phyloP scores from a whole-genome alignment of 2,113 vertebrate species.

The Gadus macrocephalus region DNA sequence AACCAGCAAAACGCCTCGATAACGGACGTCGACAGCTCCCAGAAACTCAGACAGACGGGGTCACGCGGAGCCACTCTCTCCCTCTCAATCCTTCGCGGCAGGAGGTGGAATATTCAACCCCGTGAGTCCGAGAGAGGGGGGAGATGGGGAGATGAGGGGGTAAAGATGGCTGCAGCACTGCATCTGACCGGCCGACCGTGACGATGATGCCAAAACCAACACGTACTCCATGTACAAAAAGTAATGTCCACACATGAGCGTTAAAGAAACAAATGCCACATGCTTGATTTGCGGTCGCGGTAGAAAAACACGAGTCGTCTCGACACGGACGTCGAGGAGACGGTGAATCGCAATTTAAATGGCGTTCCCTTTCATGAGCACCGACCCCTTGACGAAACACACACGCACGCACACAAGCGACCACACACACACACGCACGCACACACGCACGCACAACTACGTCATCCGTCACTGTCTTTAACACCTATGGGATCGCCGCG shows the following conservation, averaged over 20 bases:
- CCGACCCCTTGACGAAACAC: not conserved
- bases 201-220: slow-evolving; percentile 73
- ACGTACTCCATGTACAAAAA: slow-evolving; percentile 72
- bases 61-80: no score
- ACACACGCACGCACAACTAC: not conserved
- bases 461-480: no score
- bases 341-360: no score
- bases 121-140: slow-evolving; percentile 14
- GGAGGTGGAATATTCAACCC: not conserved
- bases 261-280: slow-evolving; percentile 57
- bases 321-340: no score
- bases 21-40: slow-evolving; percentile 30
- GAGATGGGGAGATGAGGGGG: slow-evolving; percentile 4
- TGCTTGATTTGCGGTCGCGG: slow-evolving; percentile 52
- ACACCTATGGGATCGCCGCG: no score
- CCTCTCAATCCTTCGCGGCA: not conserved
- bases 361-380: no score
- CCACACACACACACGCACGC: not conserved
- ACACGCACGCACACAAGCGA: not conserved
- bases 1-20: not conserved
- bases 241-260: slow-evolving; percentile 34
- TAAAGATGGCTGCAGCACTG: slow-evolving; percentile 34
- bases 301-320: slow-evolving; percentile 29
- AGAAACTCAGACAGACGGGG: slow-evolving; percentile 5
- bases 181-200: slow-evolving; percentile 47